Evolutionary conservation across 2,113 vertebrate species (phyloP), one percentile per base, ranked within the genome.

Genomic region (Poecile atricapillus): DNA sequence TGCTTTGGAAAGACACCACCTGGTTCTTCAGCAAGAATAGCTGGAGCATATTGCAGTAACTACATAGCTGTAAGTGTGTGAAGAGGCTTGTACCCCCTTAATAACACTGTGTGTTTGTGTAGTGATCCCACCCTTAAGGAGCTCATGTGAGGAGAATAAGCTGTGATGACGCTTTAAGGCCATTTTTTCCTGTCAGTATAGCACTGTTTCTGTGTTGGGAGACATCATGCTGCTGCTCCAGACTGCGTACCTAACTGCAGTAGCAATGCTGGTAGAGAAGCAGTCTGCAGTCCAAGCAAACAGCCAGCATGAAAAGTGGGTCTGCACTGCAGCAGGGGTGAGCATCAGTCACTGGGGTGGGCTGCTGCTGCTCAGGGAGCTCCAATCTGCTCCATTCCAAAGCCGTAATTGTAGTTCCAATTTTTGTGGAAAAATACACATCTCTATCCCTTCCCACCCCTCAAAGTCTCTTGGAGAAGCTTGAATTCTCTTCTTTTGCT

Each of bases 1-100:
- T 81, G 69, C 79, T 62, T 83, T 63, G 64, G 73, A 50, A 93
- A 93, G 94, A 63, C 44, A 89, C 90, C 71, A 90, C 75, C 79
- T 90, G 75, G 76, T 82, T 94, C 56, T 80, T 70, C 56, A 77
- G 47, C 64, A 53, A 93, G 82, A 86, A 77, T 90, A 88, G 71
- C 78, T 80, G 52, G 24, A 95, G 67, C 82, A 79, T 88, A 65
- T 67, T 96, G 90, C 60, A 58, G 47, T 50, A 44, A 43, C 71
- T 80, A 14, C 39, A 24, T 35, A 88, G 79, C 68, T 83, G 63
- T 55, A 35, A 93, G 71, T 33, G 83, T 73, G 83, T 59, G 55
- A 76, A 80, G 68, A 90, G 55, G 67, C 78, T 83, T 77, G 43
- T 81, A 60, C 71, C 78, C 74, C 90, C 79, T 95, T 81, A 78